Percentiles rank a stretch among this genome's conserved stretches.
Evolutionary conservation across 2,113 vertebrate species (phyloP).

Genomic region (Neotoma lepida): DNA sequence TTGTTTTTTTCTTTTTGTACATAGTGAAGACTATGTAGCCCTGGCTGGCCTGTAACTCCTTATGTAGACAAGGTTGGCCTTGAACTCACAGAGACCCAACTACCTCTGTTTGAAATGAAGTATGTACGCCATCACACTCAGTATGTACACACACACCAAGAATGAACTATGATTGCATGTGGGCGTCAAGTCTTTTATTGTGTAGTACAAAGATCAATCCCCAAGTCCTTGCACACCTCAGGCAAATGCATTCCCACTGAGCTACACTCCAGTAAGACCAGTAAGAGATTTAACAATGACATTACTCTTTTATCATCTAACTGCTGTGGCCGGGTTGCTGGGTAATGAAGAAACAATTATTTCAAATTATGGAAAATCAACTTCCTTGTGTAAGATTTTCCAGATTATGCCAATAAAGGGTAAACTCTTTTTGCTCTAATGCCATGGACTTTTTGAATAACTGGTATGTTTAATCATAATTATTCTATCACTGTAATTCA

Average conservation of each 20-base stretch:
- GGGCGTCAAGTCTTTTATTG: no score
- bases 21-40: not conserved
- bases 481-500: not conserved
- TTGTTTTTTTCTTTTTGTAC: not conserved
- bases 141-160: not conserved
- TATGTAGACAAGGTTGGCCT: no score
- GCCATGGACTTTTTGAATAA: not conserved
- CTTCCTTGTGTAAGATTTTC: constrained; percentile 30
- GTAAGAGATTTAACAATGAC: not conserved
- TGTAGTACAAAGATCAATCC: not conserved
- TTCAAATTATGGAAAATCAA: constrained; percentile 15
- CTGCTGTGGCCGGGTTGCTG: not conserved
- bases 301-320: not conserved
- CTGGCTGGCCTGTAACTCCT: not conserved
- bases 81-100: not conserved
- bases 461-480: constrained; percentile 6
- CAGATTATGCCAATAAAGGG: not conserved
- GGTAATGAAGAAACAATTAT: not conserved
- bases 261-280: not conserved
- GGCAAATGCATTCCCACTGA: not conserved
- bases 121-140: not conserved
- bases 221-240: not conserved
- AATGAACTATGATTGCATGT: not conserved
- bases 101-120: not conserved
- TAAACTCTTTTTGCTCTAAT: constrained; percentile 32